Base-by-base conservation (phyloP, 1,140 invertebrate genomes). In the Rhopalosiphum padi region DNA sequence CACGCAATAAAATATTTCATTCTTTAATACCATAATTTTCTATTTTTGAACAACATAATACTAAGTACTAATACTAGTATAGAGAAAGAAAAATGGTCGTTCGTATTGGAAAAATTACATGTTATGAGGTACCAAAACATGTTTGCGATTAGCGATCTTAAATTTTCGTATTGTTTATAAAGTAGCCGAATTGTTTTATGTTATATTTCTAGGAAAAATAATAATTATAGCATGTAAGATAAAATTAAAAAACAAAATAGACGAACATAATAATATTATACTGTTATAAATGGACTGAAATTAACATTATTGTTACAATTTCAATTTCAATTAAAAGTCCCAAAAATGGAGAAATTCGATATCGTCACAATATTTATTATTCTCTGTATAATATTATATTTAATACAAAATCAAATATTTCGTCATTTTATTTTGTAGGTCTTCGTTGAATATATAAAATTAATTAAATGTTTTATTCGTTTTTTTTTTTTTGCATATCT, bases 1-100 rank as follows among this genome's bases (percentile, higher is more conserved):
- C 60, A 77, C 60, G 60, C 60, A 77, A 77, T 77, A n/a, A 68
- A 77, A 77, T 77, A 18, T 77, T n/a, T n/a, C n/a, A n/a, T 77
- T 85, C 3, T 85, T 85, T 85, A 41, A 25, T 22, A 37, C 35
- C 22, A 23, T 83, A 22, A 83, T 23, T 85, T 85, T 23, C 2
- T n/a, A 87, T 87, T 43, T 43, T 87, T 5, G 30, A 48, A n/a
- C 30, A 48, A n/a, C 43, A 23, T 48, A 46, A n/a, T 87, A 87
- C 35, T 43, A 23, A 46, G 2, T 41, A 41, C 41, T 41, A 41
- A 41, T 30, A 87, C 48, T 87, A n/a, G 4, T n/a, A n/a, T 46
- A 46, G 25, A n/a, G 30, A 87, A 87, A n/a, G 35, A 87, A 46
- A 30, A n/a, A 5, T 18, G 23, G 25, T 25, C 3, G 4, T 5